Base-by-base conservation (phyloP, 1,140 invertebrate species). In the Stegodyphus dumicola region DNA sequence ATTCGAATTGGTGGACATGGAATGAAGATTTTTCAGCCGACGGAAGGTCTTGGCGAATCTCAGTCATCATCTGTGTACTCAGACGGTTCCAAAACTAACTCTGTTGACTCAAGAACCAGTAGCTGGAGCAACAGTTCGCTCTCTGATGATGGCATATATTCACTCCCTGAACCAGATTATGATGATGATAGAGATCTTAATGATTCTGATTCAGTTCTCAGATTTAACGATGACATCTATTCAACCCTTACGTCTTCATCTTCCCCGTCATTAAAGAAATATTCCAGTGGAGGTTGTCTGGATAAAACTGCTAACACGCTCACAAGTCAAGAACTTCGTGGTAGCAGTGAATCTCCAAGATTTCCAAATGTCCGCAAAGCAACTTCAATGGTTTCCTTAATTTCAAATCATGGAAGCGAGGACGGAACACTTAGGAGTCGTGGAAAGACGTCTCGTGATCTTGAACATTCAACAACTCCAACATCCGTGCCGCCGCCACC, bases 161-260 rank as follows among this genome's bases (percentile, higher is more conserved):
- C 75, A 0, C 52, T 87, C 7, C 87, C 87, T 9, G 87, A 88
- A 85, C 87, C 87, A 13, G 87, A 88, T 53, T 88, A 88, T 33
- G 86, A 87, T 51, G 81, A 86, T 18, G 87, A 77, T 5, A 18
- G 81, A 11, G 54, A 65, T 17, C 13, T 56, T 15, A 33, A 69
- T 13, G 81, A 76, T 52, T 48, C 71, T 13, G 71, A 75, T 15
- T 83, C 80, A 10, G 11, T 74, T n/a, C 54, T 56, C 6, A 83
- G 56, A 17, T 87, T 85, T 33, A 75, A 75, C 3, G 75, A 87
- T 17, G 66, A 77, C 48, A 85, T 71, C 11, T 70, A 81, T 33
- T 70, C 81, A 9, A 33, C 33, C 33, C 33, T 33, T 33, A 33
- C 33, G 3, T 51, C 77, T 13, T 53, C 80, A 7, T 11, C 13